Percentiles rank a stretch among this genome's conserved stretches.
phyloP scores from a whole-genome alignment of 2,113 vertebrate genomes.

The Pithys albifrons region DNA sequence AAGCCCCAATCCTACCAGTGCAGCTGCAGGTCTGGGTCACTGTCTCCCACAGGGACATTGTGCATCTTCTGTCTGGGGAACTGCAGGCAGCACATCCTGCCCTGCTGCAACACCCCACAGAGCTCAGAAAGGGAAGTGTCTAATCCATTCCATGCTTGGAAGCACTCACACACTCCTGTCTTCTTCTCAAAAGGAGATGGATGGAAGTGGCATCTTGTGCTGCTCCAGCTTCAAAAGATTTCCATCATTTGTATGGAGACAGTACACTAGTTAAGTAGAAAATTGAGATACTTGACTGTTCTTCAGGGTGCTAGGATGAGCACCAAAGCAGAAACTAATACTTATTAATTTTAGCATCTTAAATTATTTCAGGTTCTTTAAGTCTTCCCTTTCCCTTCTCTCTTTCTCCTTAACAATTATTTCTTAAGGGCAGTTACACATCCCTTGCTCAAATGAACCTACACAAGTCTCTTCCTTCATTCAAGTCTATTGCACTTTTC shows the following conservation, averaged over 20 bases:
- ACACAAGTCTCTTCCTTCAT: neutral
- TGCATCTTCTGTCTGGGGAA: neutral
- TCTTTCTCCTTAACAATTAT: neutral
- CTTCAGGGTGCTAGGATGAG: conserved; percentile 6
- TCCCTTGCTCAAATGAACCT: neutral
- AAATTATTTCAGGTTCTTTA: conserved; percentile 19
- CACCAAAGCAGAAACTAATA: conserved; percentile 33
- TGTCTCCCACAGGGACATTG: neutral
- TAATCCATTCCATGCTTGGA: neutral
- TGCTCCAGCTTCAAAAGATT: neutral
- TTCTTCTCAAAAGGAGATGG: neutral
- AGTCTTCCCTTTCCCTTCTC: neutral
- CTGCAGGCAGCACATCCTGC: neutral
- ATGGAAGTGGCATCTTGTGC: neutral
- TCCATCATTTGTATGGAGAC: neutral
- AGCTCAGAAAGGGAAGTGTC: neutral
- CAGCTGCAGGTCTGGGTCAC: neutral
- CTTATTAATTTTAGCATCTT: conserved; percentile 32
- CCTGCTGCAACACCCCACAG: neutral
- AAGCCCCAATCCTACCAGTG: neutral
- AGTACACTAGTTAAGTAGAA: neutral
- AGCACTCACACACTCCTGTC: neutral
- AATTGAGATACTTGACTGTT: conserved; percentile 25
- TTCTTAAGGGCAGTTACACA: neutral
- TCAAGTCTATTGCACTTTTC: neutral